A percentile compares a stretch with the other conserved stretches of the same genome.
Evolutionary conservation across 2,888 invertebrate genomes (phyloP).

Genomic region (Trissoscelio sp.): DNA sequence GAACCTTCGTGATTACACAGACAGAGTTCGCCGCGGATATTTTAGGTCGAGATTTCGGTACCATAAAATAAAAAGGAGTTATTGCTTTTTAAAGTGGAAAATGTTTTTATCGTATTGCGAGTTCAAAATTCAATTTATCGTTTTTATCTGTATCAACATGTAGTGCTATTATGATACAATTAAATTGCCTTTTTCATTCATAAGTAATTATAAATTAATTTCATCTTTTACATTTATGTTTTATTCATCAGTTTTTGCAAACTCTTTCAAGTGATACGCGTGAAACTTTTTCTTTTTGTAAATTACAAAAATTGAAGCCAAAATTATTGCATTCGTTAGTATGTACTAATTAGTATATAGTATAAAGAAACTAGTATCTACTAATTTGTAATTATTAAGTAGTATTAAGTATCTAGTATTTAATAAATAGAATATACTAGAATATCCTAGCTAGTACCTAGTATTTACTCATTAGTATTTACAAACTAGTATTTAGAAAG

Average conservation of each 20-base stretch:
- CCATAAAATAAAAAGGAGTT: conserved; percentile 35
- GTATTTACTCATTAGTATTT: too few species aligned
- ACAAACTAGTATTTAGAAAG: too few species aligned
- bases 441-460: too few species aligned
- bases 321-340: too few species aligned
- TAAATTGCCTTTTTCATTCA: conserved; percentile 1
- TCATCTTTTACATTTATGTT: too few species aligned
- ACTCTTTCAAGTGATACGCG: not conserved
- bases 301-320: too few species aligned
- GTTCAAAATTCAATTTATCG: conserved; percentile 23
- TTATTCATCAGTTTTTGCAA: too few species aligned
- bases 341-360: too few species aligned
- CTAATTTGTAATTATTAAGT: too few species aligned
- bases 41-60: conserved; percentile 20
- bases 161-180: not conserved
- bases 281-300: conserved; percentile 1
- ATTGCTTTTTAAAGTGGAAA: conserved; percentile 42
- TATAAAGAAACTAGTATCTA: too few species aligned
- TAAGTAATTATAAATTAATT: not conserved
- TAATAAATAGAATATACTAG: too few species aligned
- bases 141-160: conserved; percentile 5
- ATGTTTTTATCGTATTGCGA: conserved; percentile 11
- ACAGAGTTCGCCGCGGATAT: not conserved
- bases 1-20: conserved; percentile 15
- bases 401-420: too few species aligned